Evolutionary conservation across 1,140 invertebrate genomes (phyloP).

Genomic region (Marisa cornuarietis): DNA sequence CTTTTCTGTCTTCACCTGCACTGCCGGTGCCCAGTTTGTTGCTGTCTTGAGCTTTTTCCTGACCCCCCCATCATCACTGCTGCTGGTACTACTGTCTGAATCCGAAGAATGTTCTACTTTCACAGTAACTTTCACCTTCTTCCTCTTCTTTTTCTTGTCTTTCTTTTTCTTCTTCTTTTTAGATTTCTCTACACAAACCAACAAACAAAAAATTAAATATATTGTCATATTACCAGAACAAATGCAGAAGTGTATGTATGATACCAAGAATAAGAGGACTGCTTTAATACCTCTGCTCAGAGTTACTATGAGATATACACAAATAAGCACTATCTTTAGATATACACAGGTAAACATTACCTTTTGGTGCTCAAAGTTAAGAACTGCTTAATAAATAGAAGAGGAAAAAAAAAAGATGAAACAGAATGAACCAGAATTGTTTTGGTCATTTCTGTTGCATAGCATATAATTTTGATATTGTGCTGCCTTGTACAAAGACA

Average conservation of each 20-base stretch:
- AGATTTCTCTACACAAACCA: background rate
- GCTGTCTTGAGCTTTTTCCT: conserved; percentile 17
- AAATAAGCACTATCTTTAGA: background rate
- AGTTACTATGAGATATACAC: too few species aligned
- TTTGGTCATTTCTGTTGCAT: too few species aligned
- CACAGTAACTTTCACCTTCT: conserved; percentile 23
- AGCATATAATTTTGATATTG: too few species aligned
- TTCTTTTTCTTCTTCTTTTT: conserved; percentile 41
- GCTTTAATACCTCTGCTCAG: too few species aligned
- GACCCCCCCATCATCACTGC: conserved; percentile 23
- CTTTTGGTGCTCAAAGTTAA: too few species aligned
- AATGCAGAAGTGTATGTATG: background rate
- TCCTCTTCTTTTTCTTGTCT: conserved; percentile 34
- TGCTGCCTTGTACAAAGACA: too few species aligned
- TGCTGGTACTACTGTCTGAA: conserved; percentile 18
- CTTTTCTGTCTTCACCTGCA: conserved; percentile 38
- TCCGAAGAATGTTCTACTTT: conserved; percentile 12
- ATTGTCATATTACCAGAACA: background rate
- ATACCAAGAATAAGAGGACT: too few species aligned
- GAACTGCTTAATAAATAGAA: too few species aligned
- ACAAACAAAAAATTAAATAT: background rate
- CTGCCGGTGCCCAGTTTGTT: background rate
- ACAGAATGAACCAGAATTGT: too few species aligned
- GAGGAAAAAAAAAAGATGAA: too few species aligned
- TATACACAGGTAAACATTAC: background rate